Percentiles rank a stretch among this genome's conserved stretches.
Conservation (phyloP, 2,113 vertebrate species). For the Apteryx owenii region DNA sequence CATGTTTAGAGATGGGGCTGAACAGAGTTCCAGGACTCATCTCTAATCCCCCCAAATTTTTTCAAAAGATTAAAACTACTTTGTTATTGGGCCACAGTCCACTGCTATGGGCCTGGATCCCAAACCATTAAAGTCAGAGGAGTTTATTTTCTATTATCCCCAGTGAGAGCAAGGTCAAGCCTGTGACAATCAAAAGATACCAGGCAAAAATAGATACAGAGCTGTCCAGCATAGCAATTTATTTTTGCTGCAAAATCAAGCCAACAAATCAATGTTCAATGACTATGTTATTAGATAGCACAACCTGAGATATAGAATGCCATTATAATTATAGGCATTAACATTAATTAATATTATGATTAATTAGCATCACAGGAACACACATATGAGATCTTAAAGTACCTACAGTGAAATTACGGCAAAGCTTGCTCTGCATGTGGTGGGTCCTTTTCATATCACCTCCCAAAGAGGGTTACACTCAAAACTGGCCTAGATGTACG, state of each 20-base stretch:
- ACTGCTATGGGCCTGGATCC: not conserved
- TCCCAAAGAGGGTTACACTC: slow-evolving; percentile 74
- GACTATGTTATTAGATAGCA: not conserved
- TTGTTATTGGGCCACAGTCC: not conserved
- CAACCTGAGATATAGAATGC: not conserved
- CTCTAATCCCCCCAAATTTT: not conserved
- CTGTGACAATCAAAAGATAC: not conserved
- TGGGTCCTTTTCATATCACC: slow-evolving; percentile 67
- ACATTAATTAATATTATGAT: not conserved
- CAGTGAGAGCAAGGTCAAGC: not conserved
- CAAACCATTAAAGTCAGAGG: not conserved
- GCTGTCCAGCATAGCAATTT: not conserved
- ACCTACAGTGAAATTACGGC: not conserved
- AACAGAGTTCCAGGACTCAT: not conserved
- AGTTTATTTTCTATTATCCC: not conserved
- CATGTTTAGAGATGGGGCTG: not conserved
- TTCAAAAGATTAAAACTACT: not conserved
- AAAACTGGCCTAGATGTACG: slow-evolving; percentile 63
- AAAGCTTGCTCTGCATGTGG: not conserved
- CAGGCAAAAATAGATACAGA: not conserved
- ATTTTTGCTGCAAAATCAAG: not conserved
- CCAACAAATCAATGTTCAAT: not conserved
- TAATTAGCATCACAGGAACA: not conserved
- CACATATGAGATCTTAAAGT: not conserved
- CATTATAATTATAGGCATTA: not conserved